phyloP scores from a whole-genome alignment of 2,797 vertebrate species.

The Sebastes nivosus region DNA sequence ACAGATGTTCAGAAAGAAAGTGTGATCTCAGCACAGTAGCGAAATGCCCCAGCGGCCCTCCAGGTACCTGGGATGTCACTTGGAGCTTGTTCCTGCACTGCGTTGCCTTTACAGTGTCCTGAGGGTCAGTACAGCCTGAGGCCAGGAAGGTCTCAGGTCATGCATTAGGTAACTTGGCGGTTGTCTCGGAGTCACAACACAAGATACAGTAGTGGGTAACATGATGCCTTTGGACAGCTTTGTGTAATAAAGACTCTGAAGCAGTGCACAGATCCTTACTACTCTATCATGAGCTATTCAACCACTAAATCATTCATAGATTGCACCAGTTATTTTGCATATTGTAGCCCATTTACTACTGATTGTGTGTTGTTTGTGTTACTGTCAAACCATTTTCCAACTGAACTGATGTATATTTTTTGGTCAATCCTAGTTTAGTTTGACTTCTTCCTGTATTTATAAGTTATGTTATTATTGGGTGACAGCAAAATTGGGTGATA shows the following conservation, averaged over 20 bases:
- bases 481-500: neutral
- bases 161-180: conserved; percentile 32
- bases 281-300: neutral
- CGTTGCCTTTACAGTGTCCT: conserved; percentile 23
- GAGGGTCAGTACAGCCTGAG: conserved; percentile 8
- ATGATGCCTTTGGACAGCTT: conserved; percentile 34
- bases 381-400: neutral
- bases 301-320: conserved; percentile 12
- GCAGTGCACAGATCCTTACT: neutral
- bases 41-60: conserved; percentile 24
- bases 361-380: neutral
- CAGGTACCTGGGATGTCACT: conserved; percentile 50
- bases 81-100: conserved; percentile 14
- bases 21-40: conserved; percentile 41
- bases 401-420: too few species aligned
- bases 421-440: neutral
- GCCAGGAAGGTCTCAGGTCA: conserved; percentile 35
- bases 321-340: neutral
- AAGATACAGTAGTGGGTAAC: conserved; percentile 40
- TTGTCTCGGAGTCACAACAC: conserved; percentile 24
- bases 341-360: neutral
- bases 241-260: conserved; percentile 20
- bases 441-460: neutral
- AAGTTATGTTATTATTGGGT: neutral
- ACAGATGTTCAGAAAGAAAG: conserved; percentile 31